Evolutionary conservation across 2,113 vertebrate genomes (phyloP).

Genomic region (Heptranchias perlo): DNA sequence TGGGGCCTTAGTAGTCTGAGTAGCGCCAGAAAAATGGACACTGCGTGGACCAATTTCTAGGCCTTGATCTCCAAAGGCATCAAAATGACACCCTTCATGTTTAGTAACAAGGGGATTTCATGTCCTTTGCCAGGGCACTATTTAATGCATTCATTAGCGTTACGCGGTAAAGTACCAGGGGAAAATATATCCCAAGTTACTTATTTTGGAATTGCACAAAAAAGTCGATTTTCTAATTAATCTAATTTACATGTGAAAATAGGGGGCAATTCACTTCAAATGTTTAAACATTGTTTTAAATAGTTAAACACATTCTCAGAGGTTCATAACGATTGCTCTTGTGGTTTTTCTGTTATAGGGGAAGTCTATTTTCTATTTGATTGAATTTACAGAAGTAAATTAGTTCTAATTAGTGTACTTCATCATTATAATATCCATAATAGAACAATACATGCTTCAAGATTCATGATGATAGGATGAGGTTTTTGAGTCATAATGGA

Average conservation of each 20-base stretch:
- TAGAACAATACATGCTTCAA: constrained; percentile 17
- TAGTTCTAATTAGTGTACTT: constrained; percentile 22
- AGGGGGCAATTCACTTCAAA: background rate
- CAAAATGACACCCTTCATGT: background rate
- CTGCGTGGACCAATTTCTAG: background rate
- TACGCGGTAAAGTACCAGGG: background rate
- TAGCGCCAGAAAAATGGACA: background rate
- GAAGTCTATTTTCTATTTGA: constrained; percentile 27
- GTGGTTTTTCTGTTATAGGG: background rate
- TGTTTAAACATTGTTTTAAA: constrained; percentile 24
- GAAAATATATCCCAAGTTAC: background rate
- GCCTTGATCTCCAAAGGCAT: background rate
- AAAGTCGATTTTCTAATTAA: background rate
- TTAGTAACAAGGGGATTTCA: background rate
- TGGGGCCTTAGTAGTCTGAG: background rate
- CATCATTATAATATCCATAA: constrained; percentile 21
- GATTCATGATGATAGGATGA: constrained; percentile 8
- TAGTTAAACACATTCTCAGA: background rate
- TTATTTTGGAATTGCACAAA: background rate
- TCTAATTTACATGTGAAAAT: background rate
- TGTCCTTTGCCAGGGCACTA: background rate
- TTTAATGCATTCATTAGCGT: background rate
- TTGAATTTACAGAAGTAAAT: constrained; percentile 27
- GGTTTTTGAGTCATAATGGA: background rate
- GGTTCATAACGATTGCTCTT: background rate